Conservation (phyloP, 2,113 vertebrate species). For the Pseudonaja textilis region DNA sequence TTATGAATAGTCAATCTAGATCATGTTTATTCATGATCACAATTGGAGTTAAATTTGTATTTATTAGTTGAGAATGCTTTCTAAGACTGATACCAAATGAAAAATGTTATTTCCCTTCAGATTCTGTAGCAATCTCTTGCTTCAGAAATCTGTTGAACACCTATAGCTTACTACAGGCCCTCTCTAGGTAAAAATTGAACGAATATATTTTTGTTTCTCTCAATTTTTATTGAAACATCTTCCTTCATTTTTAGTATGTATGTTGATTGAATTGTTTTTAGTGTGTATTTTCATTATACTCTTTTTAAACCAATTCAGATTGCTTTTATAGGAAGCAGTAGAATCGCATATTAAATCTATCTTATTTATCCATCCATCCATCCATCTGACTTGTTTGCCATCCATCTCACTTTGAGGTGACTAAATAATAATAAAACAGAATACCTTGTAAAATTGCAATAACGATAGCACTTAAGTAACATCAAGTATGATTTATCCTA, state of each 20-base stretch:
- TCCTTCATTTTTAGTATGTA: background rate
- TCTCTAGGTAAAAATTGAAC: background rate
- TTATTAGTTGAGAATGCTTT: background rate
- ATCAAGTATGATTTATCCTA: background rate
- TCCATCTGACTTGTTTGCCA: background rate
- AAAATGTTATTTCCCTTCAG: background rate
- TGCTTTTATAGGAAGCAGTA: background rate
- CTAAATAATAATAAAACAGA: background rate
- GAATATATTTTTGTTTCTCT: background rate
- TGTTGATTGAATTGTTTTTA: background rate
- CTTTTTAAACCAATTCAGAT: background rate
- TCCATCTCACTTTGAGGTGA: background rate
- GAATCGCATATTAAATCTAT: background rate
- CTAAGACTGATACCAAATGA: background rate
- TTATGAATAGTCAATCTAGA: background rate
- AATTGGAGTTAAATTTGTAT: background rate
- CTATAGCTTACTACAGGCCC: background rate
- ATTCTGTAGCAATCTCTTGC: background rate
- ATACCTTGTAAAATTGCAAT: background rate
- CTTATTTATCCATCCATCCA: no score
- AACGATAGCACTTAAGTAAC: background rate
- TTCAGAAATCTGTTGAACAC: background rate
- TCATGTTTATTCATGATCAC: background rate
- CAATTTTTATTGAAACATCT: background rate
- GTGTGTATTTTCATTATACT: background rate